Base-by-base conservation (phyloP, 2,797 vertebrate genomes). In the Pseudochromis fuscus region DNA sequence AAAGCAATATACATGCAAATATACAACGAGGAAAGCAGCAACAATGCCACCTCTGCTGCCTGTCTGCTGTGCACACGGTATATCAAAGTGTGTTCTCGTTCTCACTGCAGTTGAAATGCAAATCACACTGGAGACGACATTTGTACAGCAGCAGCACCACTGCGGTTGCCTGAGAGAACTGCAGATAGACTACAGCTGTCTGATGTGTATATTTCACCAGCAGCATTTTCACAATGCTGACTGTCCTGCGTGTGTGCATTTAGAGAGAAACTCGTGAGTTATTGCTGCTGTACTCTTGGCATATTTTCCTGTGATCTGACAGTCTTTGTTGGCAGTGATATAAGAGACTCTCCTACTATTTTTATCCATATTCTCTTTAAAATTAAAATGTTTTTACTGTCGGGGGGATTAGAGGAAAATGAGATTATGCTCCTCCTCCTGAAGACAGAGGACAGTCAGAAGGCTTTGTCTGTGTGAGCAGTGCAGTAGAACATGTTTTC, bases 111-210 rank as follows among this genome's bases (percentile, higher is more conserved):
- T 25, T 87, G 77, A 85, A 84, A 89, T 90, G 80, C 79, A 82
- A 88, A 88, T 86, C 81, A 90, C 68, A 75, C 51, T 12, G n/a
- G 59, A 81, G 67, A 33, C 44, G 33, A 72, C 72, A 89, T 90
- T 86, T 79, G 66, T 92, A 62, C 87, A 86, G 89, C 90, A 92
- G 86, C 88, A 93, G 89, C 92, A 89, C 90, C 90, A 70, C 91
- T 88, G 91, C 89, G 84, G 92, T 87, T 60, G 58, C 64, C 76
- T 81, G 62, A 30, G 79, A 86, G 89, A 88, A 92, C 88, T 92
- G 87, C 91, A 80, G 64, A 73, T 18, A 70, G 25, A 24, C 61
- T 12, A 60, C 61, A 40, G 42, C 67, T 38, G 46, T 65, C 57
- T 76, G 55, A 33, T 68, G 60, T 62, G 25, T 25, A 19, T 15